Base-by-base conservation (phyloP, 2,113 vertebrate species). In the Smithornis capensis region DNA sequence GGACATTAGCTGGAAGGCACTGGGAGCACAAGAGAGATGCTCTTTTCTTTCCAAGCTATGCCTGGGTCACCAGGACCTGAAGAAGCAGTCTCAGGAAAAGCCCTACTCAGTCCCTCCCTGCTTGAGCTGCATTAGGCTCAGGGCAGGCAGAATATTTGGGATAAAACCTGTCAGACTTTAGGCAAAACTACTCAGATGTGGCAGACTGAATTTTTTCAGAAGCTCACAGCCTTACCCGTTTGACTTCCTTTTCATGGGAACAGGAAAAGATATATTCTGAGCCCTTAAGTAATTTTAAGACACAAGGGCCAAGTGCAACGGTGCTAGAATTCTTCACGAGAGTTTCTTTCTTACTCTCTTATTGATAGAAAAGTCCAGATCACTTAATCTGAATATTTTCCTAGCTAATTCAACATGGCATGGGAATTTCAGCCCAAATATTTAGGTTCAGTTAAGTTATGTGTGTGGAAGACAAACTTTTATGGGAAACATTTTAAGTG, bases 391-490 rank as follows among this genome's bases (percentile, higher is more conserved):
- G 14, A 82, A 38, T 78, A 59, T 92, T 84, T 92, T 23, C 33
- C 52, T 45, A 77, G 53, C 7, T 85, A 79, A 92, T 68, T 90
- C 27, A 79, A 27, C 1, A 3, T 75, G 59, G 9, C 77, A 69
- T n/a, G 55, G 64, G 81, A 77, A 94, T 75, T 92, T 87, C 64
- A 87, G 47, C 8, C 52, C 38, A 75, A 91, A 92, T 10, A 55
- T 59, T 75, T 84, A 68, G 8, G 7, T 55, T 75, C 65, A 67
- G 42, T 57, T 57, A 45, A 83, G 10, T 62, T 81, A 19, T 49
- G n/a, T 40, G 18, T 37, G 10, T 45, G 47, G 42, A 92, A 63
- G 42, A 62, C 1, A 7, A 84, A 84, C 11, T 71, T 91, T 13
- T 6, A 68, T 40, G 57, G 56, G 29, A 93, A 87, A 81, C 2